These are phyloP conservation scores for Limnephilus auricula DNA, from an alignment of 2,888 invertebrate species.

Conservation along the genomic window DNA sequence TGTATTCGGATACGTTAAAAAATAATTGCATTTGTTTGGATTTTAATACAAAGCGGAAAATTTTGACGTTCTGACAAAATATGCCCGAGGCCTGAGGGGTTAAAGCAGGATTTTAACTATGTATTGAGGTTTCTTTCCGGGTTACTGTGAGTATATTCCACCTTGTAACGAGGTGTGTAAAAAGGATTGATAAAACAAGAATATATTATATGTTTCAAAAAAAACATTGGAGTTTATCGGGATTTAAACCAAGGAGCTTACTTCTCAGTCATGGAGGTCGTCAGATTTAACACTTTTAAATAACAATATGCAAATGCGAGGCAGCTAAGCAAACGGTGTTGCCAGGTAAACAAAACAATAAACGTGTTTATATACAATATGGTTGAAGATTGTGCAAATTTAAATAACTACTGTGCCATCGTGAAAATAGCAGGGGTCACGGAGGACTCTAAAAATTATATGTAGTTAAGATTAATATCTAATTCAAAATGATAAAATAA, in stretches of 20 bases:
- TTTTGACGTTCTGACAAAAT: no score
- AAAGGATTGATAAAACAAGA: no score
- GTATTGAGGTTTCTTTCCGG: no score
- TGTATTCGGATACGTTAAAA: no score
- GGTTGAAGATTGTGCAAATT: conserved; percentile 42
- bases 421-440: conserved; percentile 33
- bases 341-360: conserved; percentile 54
- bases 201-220: no score
- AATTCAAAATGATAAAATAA: neutral
- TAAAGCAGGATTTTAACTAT: no score
- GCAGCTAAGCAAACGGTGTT: conserved; percentile 43
- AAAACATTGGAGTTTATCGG: no score
- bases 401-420: conserved; percentile 15
- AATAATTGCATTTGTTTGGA: no score
- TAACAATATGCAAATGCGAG: conserved; percentile 54
- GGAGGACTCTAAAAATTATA: neutral
- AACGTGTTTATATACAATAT: conserved; percentile 27
- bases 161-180: no score
- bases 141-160: no score
- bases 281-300: neutral
- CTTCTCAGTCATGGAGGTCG: neutral
- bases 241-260: neutral
- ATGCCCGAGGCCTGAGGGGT: no score
- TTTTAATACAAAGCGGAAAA: no score
- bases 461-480: neutral